These are phyloP conservation scores for Micoletzkya japonica DNA, from an alignment of 2,888 invertebrate genomes.

Conservation along the genomic window DNA sequence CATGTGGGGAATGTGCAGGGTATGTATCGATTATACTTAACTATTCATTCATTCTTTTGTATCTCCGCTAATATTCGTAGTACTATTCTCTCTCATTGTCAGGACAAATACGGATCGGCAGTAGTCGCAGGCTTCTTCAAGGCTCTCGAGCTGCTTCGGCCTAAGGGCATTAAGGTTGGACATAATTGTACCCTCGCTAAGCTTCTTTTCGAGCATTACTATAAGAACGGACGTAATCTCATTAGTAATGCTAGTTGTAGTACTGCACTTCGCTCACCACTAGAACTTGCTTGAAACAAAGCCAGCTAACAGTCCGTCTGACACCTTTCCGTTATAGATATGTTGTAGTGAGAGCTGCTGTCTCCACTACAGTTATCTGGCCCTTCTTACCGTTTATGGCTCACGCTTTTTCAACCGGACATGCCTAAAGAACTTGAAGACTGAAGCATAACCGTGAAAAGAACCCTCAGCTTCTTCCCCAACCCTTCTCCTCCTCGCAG, in stretches of 20 bases:
- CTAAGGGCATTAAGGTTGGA: conserved; percentile 54
- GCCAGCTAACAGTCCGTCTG: no score
- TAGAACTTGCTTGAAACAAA: no score
- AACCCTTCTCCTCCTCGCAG: no score
- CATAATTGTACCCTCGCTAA: conserved; percentile 71
- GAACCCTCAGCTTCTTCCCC: no score
- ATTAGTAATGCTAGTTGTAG: neutral
- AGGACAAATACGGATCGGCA: conserved; percentile 91
- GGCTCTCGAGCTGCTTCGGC: conserved; percentile 65
- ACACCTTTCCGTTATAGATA: no score
- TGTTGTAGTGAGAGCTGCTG: no score
- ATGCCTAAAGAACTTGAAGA: neutral
- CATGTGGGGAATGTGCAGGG: conserved; percentile 84
- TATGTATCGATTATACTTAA: neutral
- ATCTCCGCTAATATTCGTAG: neutral
- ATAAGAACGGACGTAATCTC: neutral
- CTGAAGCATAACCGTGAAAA: no score
- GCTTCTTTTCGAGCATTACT: conserved; percentile 77
- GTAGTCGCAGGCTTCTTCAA: conserved; percentile 89
- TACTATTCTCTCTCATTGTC: neutral
- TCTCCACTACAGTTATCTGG: no score
- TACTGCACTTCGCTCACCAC: no score
- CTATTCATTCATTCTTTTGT: neutral
- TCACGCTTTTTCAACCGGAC: neutral
- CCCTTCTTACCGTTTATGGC: no score